Conservation (phyloP, 2,888 invertebrate species). For the Sinelater perroti region DNA sequence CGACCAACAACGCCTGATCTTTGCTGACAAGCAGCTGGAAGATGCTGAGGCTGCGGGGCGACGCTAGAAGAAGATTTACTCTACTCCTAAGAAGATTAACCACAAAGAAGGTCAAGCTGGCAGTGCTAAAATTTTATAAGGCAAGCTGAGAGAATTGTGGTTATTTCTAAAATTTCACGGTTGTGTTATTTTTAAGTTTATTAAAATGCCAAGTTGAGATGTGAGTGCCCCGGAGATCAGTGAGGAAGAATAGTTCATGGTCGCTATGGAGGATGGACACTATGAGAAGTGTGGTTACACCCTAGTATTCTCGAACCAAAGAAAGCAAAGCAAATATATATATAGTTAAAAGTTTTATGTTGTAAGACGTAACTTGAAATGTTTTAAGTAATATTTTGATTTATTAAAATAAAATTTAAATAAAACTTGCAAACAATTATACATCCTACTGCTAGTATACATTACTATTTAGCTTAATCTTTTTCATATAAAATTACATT, state of each 20-base stretch:
- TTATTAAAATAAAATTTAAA: too few relatives aligned
- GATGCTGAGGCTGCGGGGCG: slow-evolving; percentile 99
- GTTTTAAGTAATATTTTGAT: slow-evolving; percentile 18
- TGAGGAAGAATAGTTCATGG: slow-evolving; percentile 99
- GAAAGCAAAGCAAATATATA: slow-evolving; percentile 71
- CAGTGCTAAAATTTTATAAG: slow-evolving; percentile 98
- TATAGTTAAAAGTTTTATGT: slow-evolving; percentile 18
- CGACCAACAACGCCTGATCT: slow-evolving; percentile 90
- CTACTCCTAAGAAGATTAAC: slow-evolving; percentile 99
- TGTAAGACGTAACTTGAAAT: slow-evolving; percentile 14
- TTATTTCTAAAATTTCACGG: not conserved
- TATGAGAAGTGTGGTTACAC: slow-evolving; percentile 99
- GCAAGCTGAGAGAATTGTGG: slow-evolving; percentile 59
- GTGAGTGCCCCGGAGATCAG: slow-evolving; percentile 95
- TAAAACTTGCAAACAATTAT: too few relatives aligned
- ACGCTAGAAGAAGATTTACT: slow-evolving; percentile 99
- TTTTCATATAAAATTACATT: too few relatives aligned
- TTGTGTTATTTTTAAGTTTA: slow-evolving; percentile 76
- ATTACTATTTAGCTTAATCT: too few relatives aligned
- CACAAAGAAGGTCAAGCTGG: slow-evolving; percentile 99
- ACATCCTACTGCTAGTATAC: too few relatives aligned
- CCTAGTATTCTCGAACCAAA: slow-evolving; percentile 94
- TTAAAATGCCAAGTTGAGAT: slow-evolving; percentile 96
- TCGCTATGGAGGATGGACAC: slow-evolving; percentile 98
- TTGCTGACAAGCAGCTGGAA: slow-evolving; percentile 95